These are phyloP conservation scores for Gadopsis bispinosus DNA, from an alignment of 2,797 vertebrate species.

Conservation along the genomic window DNA sequence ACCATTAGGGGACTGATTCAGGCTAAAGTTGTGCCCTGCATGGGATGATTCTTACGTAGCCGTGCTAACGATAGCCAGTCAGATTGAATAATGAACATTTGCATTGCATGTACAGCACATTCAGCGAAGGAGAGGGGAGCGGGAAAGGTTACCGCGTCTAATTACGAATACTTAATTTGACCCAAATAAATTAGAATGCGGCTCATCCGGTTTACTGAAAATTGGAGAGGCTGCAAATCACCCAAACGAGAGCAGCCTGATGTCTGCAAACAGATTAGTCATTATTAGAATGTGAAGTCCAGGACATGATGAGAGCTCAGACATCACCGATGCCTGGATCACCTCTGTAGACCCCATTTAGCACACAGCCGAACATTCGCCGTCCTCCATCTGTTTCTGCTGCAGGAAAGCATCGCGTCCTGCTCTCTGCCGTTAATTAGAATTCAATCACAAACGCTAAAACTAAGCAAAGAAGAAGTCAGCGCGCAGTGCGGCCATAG, in stretches of 20 bases:
- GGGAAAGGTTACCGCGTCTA: conserved; percentile 61
- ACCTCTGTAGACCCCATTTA: conserved; percentile 38
- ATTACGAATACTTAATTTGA: conserved; percentile 75
- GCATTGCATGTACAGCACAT: conserved; percentile 46
- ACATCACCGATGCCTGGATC: conserved; percentile 35
- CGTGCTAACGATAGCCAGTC: conserved; percentile 46
- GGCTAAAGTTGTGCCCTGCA: conserved; percentile 47
- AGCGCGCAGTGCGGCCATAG: not conserved
- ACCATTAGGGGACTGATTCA: conserved; percentile 61
- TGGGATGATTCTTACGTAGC: conserved; percentile 37
- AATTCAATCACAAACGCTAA: conserved; percentile 15
- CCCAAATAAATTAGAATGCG: conserved; percentile 67
- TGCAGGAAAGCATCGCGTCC: not conserved
- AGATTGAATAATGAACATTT: conserved; percentile 66
- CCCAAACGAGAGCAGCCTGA: conserved; percentile 64
- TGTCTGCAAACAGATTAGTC: conserved; percentile 75
- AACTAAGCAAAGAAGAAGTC: not conserved
- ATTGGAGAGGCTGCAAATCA: conserved; percentile 70
- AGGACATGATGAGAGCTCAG: conserved; percentile 58
- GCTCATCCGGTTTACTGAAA: conserved; percentile 62
- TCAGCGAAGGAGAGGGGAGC: conserved; percentile 14
- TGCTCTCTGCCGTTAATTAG: conserved; percentile 16
- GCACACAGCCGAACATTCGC: conserved; percentile 10
- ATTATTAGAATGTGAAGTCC: conserved; percentile 68
- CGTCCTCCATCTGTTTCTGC: conserved; percentile 37